These are phyloP conservation scores for Atlantisia rogersi DNA, from an alignment of 2,113 vertebrate species.

Conservation along the genomic window DNA sequence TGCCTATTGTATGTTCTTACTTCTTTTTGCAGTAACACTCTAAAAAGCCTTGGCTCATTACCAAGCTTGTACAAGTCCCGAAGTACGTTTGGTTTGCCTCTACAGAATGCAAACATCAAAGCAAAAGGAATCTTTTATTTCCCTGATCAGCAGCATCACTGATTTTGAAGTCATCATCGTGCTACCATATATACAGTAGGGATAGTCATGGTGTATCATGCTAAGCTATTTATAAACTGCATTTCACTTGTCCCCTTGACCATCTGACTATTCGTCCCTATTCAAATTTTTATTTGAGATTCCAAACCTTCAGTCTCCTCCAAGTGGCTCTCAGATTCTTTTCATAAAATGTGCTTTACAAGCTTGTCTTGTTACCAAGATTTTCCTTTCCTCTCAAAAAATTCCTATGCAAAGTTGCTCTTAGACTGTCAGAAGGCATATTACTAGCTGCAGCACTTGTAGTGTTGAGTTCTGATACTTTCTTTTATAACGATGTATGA, in stretches of 20 bases:
- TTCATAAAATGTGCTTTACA: background rate
- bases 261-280: background rate
- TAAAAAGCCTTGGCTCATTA: background rate
- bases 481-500: background rate
- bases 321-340: background rate
- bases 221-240: background rate
- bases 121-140: background rate
- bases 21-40: background rate
- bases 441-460: background rate
- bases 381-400: background rate
- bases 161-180: background rate
- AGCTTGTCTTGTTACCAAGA: background rate
- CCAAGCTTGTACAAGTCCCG: background rate
- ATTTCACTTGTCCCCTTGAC: background rate
- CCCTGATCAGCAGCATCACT: background rate
- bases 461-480: background rate
- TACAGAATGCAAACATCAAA: background rate
- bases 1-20: background rate
- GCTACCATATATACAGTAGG: background rate
- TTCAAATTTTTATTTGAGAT: background rate
- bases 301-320: background rate
- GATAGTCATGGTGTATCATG: background rate
- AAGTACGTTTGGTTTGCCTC: background rate
- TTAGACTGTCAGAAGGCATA: background rate
- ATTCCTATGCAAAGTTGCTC: background rate